Evolutionary conservation across 2,888 invertebrate genomes (phyloP), one percentile per base, ranked within the genome.

Genomic region (Philopedon plagiatum): DNA sequence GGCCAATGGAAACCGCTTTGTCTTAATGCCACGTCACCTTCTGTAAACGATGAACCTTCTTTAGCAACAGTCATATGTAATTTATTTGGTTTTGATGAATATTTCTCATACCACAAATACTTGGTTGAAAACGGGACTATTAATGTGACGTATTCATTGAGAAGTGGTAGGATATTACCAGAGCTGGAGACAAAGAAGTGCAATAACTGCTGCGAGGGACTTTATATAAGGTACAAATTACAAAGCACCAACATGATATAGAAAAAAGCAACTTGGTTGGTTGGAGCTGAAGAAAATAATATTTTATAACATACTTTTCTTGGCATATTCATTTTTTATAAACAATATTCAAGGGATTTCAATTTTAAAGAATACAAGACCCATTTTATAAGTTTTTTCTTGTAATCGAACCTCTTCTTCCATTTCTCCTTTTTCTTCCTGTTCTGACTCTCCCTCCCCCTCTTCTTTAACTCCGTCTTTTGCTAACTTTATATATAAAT

Each of bases 1-100:
- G 90, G 90, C 1, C 81, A 86, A 49, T 94, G 94, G 94, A 87
- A 86, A 60, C 87, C 92, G 1, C 84, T 90, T 0, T 94, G 75
- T 46, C 54, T 94, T 94, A 61, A 87, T 91, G 2, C 84, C 94
- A 94, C 80, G 86, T 77, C 88, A 49, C 87, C 85, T 72, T 81
- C 85, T 76, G 81, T 86, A 5, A 81, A 85, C 37, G 82, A 85
- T 57, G 83, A 87, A 76, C 87, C 88, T 75, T 86, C 87, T 69
- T 86, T 88, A 8, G 90, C 90, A 0, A 83, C 83, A 21, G 87
- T 90, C 68, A 87, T 91, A 51, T 94, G 94, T 80, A 86, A 85
- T 7, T 88, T 91, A 77, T 86, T 94, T 63, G 94, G 93, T 64
- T 93, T 92, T 78, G 88, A 88, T 76, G 86, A 82, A 74, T 84